Conservation (phyloP, 2,113 vertebrate genomes). For the Bujurquina vittata region DNA sequence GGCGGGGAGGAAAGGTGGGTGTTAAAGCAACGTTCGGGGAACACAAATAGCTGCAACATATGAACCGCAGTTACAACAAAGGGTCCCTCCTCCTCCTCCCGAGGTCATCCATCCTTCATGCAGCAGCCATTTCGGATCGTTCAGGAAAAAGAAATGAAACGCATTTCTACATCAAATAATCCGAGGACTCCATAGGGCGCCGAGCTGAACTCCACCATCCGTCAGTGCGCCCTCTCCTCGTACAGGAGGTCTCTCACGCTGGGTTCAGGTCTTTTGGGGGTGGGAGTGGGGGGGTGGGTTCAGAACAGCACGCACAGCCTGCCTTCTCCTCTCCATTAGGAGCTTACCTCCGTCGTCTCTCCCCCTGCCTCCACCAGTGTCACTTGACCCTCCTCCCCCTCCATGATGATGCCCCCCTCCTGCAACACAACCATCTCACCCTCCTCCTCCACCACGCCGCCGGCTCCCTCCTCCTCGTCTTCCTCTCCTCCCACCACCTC, state of each 20-base stretch:
- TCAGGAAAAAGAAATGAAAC: not conserved
- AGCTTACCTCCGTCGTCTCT: conserved; percentile 67
- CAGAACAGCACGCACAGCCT: conserved; percentile 1
- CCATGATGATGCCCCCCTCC: conserved; percentile 78
- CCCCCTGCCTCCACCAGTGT: conserved; percentile 72
- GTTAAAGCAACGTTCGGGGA: not conserved
- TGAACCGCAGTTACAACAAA: not conserved
- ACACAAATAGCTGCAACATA: not conserved
- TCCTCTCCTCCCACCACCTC: conserved; percentile 70
- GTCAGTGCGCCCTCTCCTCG: not conserved
- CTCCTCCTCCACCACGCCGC: conserved; percentile 65
- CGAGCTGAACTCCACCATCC: not conserved
- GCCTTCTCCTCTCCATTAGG: conserved; percentile 53
- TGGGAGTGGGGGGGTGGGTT: not conserved
- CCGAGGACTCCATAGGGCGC: not conserved
- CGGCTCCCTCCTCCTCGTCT: conserved; percentile 63
- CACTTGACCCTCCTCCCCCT: conserved; percentile 79
- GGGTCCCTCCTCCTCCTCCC: not conserved
- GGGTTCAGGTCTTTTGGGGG: not conserved
- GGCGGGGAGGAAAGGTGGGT: not conserved
- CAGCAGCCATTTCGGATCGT: not conserved
- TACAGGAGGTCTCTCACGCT: not conserved
- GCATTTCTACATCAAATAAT: not conserved
- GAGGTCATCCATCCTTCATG: not conserved
- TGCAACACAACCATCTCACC: conserved; percentile 80